These are phyloP conservation scores for Chymomyza costata DNA, from an alignment of 1,140 invertebrate species.

Conservation along the genomic window DNA sequence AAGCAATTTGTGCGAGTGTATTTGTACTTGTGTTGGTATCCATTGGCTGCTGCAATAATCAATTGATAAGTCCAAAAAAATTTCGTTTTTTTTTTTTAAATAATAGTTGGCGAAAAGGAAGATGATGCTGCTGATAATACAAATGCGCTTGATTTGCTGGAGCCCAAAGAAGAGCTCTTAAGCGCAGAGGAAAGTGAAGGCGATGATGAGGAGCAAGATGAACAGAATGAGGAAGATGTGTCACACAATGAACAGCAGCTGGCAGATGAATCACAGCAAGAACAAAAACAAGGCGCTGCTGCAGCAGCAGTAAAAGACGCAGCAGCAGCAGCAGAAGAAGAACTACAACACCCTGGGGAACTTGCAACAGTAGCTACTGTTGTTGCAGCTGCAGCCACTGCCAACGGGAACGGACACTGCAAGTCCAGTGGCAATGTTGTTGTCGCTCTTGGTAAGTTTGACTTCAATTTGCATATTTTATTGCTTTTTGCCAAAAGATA, in stretches of 20 bases:
- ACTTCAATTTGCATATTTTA: constrained; percentile 74
- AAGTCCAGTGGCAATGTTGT: constrained; percentile 24
- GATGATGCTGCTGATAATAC: constrained; percentile 23
- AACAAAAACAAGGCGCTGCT: constrained; percentile 33
- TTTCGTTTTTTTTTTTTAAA: constrained; percentile 5
- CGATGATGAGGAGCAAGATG: constrained; percentile 36
- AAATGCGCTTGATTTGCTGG: constrained; percentile 41
- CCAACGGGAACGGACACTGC: constrained; percentile 58
- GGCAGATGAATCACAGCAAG: constrained; percentile 52
- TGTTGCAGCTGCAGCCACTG: constrained; percentile 32
- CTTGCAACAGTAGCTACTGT: constrained; percentile 31
- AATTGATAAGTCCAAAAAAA: constrained; percentile 41
- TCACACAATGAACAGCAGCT: constrained; percentile 9
- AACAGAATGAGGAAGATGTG: constrained; percentile 15
- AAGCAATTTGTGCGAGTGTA: constrained; percentile 37
- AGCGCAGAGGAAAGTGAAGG: constrained; percentile 52
- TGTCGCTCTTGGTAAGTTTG: constrained; percentile 56
- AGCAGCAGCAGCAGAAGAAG: constrained; percentile 41
- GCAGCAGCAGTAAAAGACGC: constrained; percentile 20
- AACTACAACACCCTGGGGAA: constrained; percentile 66
- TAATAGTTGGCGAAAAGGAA: constrained; percentile 67
- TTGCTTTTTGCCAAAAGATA: constrained; percentile 65
- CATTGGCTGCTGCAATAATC: constrained; percentile 8
- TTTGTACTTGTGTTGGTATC: constrained; percentile 1
- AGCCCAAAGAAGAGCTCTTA: constrained; percentile 66